Evolutionary conservation across 1,140 invertebrate genomes (phyloP).

Genomic region (Sitobion miscanthi): DNA sequence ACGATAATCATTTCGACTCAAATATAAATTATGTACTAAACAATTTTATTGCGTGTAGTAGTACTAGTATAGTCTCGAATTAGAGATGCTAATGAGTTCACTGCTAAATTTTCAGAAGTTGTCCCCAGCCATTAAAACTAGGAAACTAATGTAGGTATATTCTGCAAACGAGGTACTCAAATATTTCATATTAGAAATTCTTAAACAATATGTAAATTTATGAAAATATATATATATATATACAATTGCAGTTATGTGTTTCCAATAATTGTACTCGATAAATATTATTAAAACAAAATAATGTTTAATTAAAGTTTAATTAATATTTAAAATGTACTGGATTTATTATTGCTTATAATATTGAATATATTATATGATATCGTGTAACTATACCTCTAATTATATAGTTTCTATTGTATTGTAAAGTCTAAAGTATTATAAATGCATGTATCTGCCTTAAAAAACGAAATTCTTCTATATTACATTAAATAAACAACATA

Average conservation of each 20-base stretch:
- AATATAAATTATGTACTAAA: constrained; percentile 13
- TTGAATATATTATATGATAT: background rate
- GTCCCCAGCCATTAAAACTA: background rate
- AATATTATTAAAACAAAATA: too few species aligned
- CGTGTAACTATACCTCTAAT: background rate
- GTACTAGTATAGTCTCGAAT: background rate
- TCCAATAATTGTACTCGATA: background rate
- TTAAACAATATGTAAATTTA: background rate
- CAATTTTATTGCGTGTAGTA: constrained; percentile 25
- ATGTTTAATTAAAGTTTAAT: background rate
- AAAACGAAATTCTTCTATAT: background rate
- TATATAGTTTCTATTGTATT: background rate
- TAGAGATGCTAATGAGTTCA: constrained; percentile 25
- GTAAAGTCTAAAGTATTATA: background rate
- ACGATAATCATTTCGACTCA: background rate
- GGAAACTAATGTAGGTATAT: background rate
- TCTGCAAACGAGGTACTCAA: background rate
- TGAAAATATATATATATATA: background rate
- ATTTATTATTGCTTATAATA: background rate
- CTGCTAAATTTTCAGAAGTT: constrained; percentile 2
- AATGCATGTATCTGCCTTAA: background rate
- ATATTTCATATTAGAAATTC: background rate
- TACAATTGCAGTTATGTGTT: background rate
- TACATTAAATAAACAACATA: background rate
- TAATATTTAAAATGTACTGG: background rate